Evolutionary conservation across 2,888 invertebrate species (phyloP), one percentile per base, ranked within the genome.

Genomic region (Lacanobia oleracea): DNA sequence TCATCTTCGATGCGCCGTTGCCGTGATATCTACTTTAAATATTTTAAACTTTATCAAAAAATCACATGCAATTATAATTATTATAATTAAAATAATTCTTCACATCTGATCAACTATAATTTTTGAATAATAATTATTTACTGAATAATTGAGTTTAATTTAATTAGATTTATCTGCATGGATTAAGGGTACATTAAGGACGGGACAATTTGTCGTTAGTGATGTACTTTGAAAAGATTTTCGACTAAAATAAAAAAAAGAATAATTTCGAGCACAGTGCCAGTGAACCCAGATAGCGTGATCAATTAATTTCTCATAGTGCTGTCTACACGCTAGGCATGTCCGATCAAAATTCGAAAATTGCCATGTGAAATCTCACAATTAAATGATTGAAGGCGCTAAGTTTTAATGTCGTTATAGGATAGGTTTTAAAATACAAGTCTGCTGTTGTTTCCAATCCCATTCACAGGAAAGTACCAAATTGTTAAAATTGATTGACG

Each of bases 1-100:
- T 80, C 76, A 83, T 87, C 80, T 91, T 92, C 91, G 90, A 90
- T 91, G 91, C 89, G 87, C 87, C 87, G 89, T 89, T 91, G 78
- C 82, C 83, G 75, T 89, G 83, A 86, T 87, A 82, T 77, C 71
- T 77, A 79, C 37, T 57, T 65, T 79, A 83, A 64, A 83, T 81
- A 77, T 33, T 53, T 77, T 68, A 75, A 69, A 69, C 54, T 76
- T 63, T 64, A 62, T 65, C 23, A 75, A 72, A 75, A 81, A 77
- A 84, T 66, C 74, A 63, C 79, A 81, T 81, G 81, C 71, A 65
- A 65, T 68, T 72, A 69, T 59, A 77, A 79, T 67, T 61, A 73
- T 64, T 59, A 5, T 0, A 50, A 61, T 54, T 14, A 18, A 66
- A 64, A 64, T 65, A 66, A 73, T 50, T 60, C 18, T 54, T 62